Conservation (phyloP, 2,888 invertebrate species). For the Epinotia brunnichana region DNA sequence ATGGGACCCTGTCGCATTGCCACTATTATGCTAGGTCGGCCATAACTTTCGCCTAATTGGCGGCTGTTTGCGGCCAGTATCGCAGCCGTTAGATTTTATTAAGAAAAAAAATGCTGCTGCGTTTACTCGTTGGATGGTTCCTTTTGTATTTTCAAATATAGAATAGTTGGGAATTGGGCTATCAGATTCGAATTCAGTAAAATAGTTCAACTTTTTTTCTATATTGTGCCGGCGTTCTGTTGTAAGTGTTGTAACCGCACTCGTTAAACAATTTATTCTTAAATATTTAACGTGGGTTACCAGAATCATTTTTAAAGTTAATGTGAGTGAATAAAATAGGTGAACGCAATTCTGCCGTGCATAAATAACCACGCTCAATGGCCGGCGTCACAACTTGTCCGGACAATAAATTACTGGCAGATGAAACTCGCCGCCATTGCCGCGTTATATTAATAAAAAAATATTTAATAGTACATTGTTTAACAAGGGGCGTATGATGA, state of each 20-base stretch:
- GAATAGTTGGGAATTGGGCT: slow-evolving; percentile 16
- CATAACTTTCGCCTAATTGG: slow-evolving; percentile 43
- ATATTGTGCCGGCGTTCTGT: not conserved
- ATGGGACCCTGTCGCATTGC: slow-evolving; percentile 40
- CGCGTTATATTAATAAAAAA: slow-evolving; percentile 54
- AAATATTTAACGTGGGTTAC: slow-evolving; percentile 5
- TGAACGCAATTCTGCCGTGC: slow-evolving; percentile 54
- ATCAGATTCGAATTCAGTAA: not conserved
- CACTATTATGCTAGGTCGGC: slow-evolving; percentile 35
- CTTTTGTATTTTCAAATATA: slow-evolving; percentile 26
- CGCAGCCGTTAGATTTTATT: slow-evolving; percentile 40
- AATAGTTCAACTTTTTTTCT: not conserved
- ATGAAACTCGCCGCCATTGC: slow-evolving; percentile 59
- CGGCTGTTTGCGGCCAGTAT: slow-evolving; percentile 42
- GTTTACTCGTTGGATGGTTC: slow-evolving; percentile 22
- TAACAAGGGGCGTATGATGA: too few relatives aligned
- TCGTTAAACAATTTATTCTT: not conserved
- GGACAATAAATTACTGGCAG: slow-evolving; percentile 64
- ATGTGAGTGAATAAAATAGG: slow-evolving; percentile 50
- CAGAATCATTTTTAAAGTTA: slow-evolving; percentile 35
- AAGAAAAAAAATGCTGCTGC: slow-evolving; percentile 30
- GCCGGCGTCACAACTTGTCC: slow-evolving; percentile 61
- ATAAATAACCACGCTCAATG: slow-evolving; percentile 63
- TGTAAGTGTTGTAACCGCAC: not conserved
- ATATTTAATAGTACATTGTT: too few relatives aligned